Percentiles rank a stretch among this genome's conserved stretches.
phyloP scores from a whole-genome alignment of 1,140 invertebrate genomes.

The Rhagoletis zephyria region DNA sequence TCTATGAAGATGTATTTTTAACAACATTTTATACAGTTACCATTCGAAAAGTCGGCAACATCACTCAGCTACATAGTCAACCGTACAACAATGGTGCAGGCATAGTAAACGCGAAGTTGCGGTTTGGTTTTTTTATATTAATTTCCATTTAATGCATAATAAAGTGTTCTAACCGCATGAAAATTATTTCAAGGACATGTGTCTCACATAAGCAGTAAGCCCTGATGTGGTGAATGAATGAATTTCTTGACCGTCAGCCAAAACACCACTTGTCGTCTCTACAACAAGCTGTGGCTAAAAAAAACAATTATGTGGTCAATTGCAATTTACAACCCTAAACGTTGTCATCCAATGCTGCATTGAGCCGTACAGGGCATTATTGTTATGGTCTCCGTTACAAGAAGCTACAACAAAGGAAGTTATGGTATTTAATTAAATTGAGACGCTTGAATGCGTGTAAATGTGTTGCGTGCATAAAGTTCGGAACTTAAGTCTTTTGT shows the following conservation, averaged over 20 bases:
- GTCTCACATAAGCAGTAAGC: not conserved
- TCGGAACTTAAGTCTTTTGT: conserved; percentile 51
- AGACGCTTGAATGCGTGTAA: conserved; percentile 12
- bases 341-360: not conserved
- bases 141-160: not conserved
- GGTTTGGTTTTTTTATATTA: too few species aligned
- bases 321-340: conserved; percentile 43
- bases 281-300: not conserved
- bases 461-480: conserved; percentile 20
- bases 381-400: not conserved
- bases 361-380: not conserved
- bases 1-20: not conserved
- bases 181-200: conserved; percentile 39
- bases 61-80: not conserved
- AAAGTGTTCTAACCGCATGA: conserved; percentile 35
- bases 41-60: not conserved
- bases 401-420: conserved; percentile 25
- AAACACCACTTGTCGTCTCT: not conserved
- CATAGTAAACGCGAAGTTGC: not conserved
- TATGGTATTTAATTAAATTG: conserved; percentile 30
- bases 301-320: conserved; percentile 49
- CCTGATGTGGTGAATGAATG: not conserved
- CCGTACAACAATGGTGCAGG: not conserved
- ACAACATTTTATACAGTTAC: not conserved
- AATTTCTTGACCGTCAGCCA: conserved; percentile 5